A percentile compares a stretch with the other conserved stretches of the same genome.
Evolutionary conservation across 2,797 vertebrate genomes (phyloP).

Genomic region (Squalus acanthias): DNA sequence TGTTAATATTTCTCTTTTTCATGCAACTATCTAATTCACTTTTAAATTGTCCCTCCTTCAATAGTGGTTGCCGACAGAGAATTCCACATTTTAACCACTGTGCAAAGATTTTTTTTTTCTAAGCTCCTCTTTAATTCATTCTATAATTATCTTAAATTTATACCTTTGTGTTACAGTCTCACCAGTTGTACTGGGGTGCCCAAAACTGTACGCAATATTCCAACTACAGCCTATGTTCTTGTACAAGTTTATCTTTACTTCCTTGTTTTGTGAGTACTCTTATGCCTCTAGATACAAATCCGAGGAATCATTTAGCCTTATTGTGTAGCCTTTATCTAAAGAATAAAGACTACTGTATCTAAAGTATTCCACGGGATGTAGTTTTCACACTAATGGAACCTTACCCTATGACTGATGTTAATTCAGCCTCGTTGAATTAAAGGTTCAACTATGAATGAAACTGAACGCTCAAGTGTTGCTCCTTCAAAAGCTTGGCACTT

Average conservation of each 20-base stretch:
- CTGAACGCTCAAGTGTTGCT: background rate
- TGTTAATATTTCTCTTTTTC: background rate
- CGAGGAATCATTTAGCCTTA: background rate
- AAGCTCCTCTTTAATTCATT: background rate
- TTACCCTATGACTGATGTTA: background rate
- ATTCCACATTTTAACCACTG: background rate
- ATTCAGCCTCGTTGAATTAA: background rate
- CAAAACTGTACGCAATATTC: background rate
- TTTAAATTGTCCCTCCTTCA: background rate
- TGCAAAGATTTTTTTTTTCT: background rate
- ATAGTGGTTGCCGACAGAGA: background rate
- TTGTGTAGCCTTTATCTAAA: background rate
- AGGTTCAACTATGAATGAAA: background rate
- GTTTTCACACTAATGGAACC: background rate
- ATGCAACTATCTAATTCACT: background rate
- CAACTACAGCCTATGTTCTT: background rate
- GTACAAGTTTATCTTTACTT: background rate
- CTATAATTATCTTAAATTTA: background rate
- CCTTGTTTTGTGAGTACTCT: background rate
- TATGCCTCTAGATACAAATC: background rate
- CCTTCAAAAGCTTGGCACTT: background rate
- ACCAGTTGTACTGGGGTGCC: background rate
- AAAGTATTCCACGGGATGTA: background rate
- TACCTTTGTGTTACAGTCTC: background rate
- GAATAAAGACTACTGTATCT: background rate